A percentile compares a stretch with the other conserved stretches of the same genome.
Conservation (phyloP, 1,140 invertebrate species). For the Heliothis virescens region DNA sequence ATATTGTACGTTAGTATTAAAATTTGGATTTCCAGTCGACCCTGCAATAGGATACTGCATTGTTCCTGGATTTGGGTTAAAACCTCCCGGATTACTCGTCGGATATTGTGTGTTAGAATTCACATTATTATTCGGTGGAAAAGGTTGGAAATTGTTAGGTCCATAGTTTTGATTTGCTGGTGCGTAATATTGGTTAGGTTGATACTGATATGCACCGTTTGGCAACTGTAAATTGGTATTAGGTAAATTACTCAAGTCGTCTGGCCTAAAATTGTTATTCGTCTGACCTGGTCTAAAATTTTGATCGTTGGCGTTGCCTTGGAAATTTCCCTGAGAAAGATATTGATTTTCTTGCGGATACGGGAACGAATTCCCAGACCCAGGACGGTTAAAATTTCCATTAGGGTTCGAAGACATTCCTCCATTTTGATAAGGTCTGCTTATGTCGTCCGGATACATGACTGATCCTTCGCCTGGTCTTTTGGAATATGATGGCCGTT, state of each 20-base stretch:
- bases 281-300: neutral
- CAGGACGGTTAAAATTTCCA: neutral
- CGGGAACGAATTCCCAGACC: neutral
- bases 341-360: slow-evolving; percentile 15
- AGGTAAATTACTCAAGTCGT: slow-evolving; percentile 6
- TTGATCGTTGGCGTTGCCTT: neutral
- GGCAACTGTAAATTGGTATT: slow-evolving; percentile 6
- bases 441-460: slow-evolving; percentile 9
- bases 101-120: neutral
- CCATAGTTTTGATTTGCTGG: neutral
- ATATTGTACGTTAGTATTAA: too few relatives aligned
- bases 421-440: slow-evolving; percentile 6
- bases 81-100: neutral
- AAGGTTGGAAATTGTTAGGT: neutral
- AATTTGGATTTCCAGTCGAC: too few relatives aligned
- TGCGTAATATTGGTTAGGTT: slow-evolving; percentile 19
- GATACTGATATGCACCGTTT: neutral
- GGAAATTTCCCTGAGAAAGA: slow-evolving; percentile 19
- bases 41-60: slow-evolving; percentile 19
- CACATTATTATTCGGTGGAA: slow-evolving; percentile 3
- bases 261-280: neutral
- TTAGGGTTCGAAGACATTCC: neutral
- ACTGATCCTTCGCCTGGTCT: slow-evolving; percentile 1
- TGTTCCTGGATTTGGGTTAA: neutral
- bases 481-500: neutral